Evolutionary conservation across 2,797 vertebrate genomes (phyloP).

Genomic region (Mus minutoides): DNA sequence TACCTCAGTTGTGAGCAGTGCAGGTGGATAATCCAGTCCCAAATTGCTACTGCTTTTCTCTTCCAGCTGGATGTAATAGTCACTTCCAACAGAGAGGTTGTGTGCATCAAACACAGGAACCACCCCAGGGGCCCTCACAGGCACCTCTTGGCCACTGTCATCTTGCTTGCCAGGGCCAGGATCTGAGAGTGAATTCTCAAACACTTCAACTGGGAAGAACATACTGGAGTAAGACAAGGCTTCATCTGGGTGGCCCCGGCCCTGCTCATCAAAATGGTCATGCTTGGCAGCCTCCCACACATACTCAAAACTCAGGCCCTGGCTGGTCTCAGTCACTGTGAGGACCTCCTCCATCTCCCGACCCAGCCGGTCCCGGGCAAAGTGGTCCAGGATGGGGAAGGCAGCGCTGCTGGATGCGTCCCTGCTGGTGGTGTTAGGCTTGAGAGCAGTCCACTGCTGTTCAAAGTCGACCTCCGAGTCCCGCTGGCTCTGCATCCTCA

Average conservation of each 20-base stretch:
- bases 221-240: slow-evolving; percentile 95
- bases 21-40: slow-evolving; percentile 86
- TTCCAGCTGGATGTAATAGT: slow-evolving; percentile 97
- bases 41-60: slow-evolving; percentile 91
- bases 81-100: slow-evolving; percentile 93
- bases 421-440: slow-evolving; percentile 91
- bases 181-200: slow-evolving; percentile 93
- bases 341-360: slow-evolving; percentile 98
- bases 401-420: slow-evolving; percentile 92
- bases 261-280: slow-evolving; percentile 92
- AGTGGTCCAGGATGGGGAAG: slow-evolving; percentile 96
- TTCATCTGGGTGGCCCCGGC: slow-evolving; percentile 89
- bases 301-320: slow-evolving; percentile 98
- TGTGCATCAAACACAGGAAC: slow-evolving; percentile 96
- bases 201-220: slow-evolving; percentile 93
- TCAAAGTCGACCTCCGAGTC: slow-evolving; percentile 96
- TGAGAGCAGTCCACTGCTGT: slow-evolving; percentile 97
- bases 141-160: slow-evolving; percentile 84
- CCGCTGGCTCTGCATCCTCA: slow-evolving; percentile 97
- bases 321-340: slow-evolving; percentile 98
- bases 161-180: slow-evolving; percentile 84
- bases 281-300: slow-evolving; percentile 98
- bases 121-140: slow-evolving; percentile 90
- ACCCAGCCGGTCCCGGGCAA: slow-evolving; percentile 92
- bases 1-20: slow-evolving; percentile 85